Conservation (phyloP, 2,113 vertebrate genomes). For the Beaufortia kweichowensis region DNA sequence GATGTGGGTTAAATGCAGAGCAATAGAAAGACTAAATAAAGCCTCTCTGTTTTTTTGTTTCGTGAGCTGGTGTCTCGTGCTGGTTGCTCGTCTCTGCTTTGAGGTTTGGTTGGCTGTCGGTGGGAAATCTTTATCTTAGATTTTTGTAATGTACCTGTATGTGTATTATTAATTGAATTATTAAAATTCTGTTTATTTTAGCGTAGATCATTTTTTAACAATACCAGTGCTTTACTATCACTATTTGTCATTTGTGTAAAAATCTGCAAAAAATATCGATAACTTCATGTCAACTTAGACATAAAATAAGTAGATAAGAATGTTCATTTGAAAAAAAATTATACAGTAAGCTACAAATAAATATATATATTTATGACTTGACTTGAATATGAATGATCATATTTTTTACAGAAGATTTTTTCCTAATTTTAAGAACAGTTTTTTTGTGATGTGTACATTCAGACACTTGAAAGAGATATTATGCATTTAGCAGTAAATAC, state of each 20-base stretch:
- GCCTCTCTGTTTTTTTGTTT: constrained; percentile 44
- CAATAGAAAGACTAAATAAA: constrained; percentile 67
- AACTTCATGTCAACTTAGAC: too few relatives aligned
- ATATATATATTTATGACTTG: too few relatives aligned
- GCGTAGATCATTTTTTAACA: background rate
- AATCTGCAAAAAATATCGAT: too few relatives aligned
- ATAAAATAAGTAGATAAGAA: background rate
- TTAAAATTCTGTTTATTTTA: background rate
- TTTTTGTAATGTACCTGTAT: background rate
- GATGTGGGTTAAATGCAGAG: constrained; percentile 72
- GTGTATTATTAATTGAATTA: background rate
- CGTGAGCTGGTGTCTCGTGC: constrained; percentile 40
- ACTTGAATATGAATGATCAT: too few relatives aligned
- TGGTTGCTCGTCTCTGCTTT: constrained; percentile 24
- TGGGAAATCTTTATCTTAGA: background rate
- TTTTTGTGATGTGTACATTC: background rate
- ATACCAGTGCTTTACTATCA: too few relatives aligned
- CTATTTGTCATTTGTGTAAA: too few relatives aligned
- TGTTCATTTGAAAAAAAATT: background rate
- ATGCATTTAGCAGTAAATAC: constrained; percentile 11
- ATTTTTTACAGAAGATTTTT: background rate
- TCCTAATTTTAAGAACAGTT: background rate
- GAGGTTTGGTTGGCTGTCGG: constrained; percentile 28
- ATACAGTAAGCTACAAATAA: too few relatives aligned
- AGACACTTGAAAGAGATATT: constrained; percentile 4